Conservation (phyloP, 37 sponge, comb jelly and placozoan species). For the Cladorhizidae sp. region DNA sequence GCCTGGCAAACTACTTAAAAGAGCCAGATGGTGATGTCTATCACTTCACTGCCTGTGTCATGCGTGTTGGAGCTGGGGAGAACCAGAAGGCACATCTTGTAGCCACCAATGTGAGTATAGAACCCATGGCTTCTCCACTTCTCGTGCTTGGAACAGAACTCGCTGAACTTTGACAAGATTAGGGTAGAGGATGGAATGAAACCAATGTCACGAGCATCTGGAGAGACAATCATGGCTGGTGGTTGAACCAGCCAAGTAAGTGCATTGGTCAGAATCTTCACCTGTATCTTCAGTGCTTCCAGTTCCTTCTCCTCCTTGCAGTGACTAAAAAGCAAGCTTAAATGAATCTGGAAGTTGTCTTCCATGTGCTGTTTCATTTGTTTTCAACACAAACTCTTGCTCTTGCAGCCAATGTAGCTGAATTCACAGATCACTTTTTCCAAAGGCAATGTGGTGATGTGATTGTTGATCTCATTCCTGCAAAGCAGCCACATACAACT, state of each 20-base stretch:
- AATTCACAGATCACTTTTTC: constrained; percentile 12
- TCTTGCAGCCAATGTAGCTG: constrained; percentile 29
- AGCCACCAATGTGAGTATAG: constrained; percentile 54
- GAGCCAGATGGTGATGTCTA: too few species aligned
- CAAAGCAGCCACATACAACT: not conserved
- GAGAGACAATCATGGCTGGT: constrained; percentile 4
- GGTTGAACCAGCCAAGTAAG: not conserved
- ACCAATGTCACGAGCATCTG: not conserved
- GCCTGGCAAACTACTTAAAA: too few species aligned
- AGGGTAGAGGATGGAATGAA: constrained; percentile 9
- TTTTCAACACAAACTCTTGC: not conserved
- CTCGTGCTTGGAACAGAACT: not conserved
- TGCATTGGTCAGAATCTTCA: not conserved
- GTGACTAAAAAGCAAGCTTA: not conserved
- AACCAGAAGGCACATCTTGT: constrained; percentile 51
- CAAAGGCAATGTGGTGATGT: not conserved
- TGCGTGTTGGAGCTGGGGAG: not conserved
- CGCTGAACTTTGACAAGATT: not conserved
- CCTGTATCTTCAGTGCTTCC: not conserved
- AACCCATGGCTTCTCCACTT: constrained; percentile 43
- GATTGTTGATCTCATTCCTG: constrained; percentile 9
- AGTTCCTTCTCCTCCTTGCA: not conserved
- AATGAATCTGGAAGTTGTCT: not conserved
- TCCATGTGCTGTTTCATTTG: constrained; percentile 30
- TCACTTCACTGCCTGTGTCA: too few species aligned